A percentile compares a stretch with the other conserved stretches of the same genome.
phyloP scores from a whole-genome alignment of 2,797 vertebrate genomes.

The Gymnodraco acuticeps region DNA sequence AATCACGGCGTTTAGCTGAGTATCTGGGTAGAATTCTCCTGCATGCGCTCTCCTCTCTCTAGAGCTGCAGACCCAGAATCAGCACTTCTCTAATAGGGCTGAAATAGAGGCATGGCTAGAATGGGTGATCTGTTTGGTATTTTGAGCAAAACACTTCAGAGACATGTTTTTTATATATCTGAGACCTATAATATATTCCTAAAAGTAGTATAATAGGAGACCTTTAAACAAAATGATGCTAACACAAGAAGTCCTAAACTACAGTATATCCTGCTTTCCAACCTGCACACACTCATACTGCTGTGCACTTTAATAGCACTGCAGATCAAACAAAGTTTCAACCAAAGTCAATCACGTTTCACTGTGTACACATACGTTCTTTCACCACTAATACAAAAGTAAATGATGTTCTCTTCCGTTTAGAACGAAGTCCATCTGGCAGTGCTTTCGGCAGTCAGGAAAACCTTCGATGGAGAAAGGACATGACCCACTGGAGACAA shows the following conservation, averaged over 20 bases:
- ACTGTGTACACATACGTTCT: conserved; percentile 6
- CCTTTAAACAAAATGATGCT: not conserved
- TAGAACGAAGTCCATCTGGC: conserved; percentile 98
- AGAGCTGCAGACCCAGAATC: too few species aligned
- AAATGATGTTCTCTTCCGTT: conserved; percentile 40
- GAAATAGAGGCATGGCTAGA: too few species aligned
- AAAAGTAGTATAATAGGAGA: too few species aligned
- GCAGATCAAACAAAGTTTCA: conserved; percentile 12
- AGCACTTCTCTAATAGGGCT: too few species aligned
- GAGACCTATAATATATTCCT: too few species aligned
- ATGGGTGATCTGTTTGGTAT: too few species aligned
- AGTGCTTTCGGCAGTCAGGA: conserved; percentile 99
- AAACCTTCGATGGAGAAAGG: conserved; percentile 98
- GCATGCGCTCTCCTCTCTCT: too few species aligned
- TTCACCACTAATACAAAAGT: conserved; percentile 31
- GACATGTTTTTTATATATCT: too few species aligned
- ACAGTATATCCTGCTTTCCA: not conserved
- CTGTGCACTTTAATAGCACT: conserved; percentile 8
- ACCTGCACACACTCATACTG: not conserved
- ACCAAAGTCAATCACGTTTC: conserved; percentile 29
- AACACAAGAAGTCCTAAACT: not conserved
- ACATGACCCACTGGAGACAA: conserved; percentile 99
- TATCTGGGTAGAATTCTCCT: too few species aligned
- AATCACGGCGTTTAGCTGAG: too few species aligned
- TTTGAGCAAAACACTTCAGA: too few species aligned